Percentiles rank a stretch among this genome's conserved stretches.
Conservation (phyloP, 2,113 vertebrate genomes). For the Capricornis sumatraensis region DNA sequence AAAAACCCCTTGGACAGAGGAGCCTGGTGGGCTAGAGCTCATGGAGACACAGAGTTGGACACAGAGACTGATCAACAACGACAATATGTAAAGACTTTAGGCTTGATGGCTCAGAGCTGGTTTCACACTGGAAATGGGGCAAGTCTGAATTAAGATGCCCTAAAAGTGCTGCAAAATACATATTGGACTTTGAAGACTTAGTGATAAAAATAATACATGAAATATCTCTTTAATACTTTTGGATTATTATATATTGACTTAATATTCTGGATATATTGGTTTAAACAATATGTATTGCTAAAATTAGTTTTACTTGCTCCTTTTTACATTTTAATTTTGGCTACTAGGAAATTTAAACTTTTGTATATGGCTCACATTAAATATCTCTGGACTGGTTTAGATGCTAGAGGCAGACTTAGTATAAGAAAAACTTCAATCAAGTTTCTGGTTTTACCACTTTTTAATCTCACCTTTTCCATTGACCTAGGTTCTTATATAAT, state of each 20-base stretch:
- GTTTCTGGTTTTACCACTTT: background rate
- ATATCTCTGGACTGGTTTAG: background rate
- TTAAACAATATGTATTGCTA: constrained; percentile 25
- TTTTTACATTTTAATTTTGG: background rate
- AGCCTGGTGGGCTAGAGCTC: background rate
- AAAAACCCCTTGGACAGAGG: background rate
- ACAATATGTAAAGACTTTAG: background rate
- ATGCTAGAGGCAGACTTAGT: background rate
- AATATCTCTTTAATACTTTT: background rate
- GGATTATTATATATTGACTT: background rate
- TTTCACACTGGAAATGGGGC: background rate
- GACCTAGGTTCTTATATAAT: background rate
- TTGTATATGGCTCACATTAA: background rate
- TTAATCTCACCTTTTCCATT: background rate
- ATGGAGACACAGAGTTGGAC: background rate
- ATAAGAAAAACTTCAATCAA: background rate
- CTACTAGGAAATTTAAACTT: background rate
- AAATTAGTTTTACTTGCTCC: background rate
- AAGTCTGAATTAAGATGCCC: background rate
- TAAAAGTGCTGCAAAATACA: background rate
- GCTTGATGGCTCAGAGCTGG: background rate
- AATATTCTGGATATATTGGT: background rate
- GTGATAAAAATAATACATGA: background rate
- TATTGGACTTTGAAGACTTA: background rate
- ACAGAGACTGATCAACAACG: background rate